Conservation (phyloP, 2,888 invertebrate species). For the Tetrapedia diversipes region DNA sequence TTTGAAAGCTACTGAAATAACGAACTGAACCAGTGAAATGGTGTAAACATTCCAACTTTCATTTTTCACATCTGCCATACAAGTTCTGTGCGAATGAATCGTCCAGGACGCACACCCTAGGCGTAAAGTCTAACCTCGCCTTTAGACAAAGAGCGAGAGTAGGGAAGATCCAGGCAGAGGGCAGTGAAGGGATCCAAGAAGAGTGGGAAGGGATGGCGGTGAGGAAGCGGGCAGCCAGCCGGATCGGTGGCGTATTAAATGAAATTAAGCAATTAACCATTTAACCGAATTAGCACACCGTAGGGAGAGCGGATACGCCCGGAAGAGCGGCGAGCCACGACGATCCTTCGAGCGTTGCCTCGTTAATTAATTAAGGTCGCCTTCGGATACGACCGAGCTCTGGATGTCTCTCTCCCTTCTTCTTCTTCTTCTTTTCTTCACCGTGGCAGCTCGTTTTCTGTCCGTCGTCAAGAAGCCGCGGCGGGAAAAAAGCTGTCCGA, state of each 20-base stretch:
- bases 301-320: constrained; percentile 66
- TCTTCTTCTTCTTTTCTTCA: constrained; percentile 8
- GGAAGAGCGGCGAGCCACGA: constrained; percentile 57
- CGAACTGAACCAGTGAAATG: too few relatives aligned
- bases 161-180: too few relatives aligned
- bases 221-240: constrained; percentile 64
- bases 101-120: too few relatives aligned
- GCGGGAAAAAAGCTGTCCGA: constrained; percentile 59
- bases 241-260: constrained; percentile 77
- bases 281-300: constrained; percentile 80
- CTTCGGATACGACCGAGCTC: constrained; percentile 51
- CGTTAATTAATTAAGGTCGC: constrained; percentile 79
- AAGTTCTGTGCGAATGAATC: too few relatives aligned
- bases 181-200: too few relatives aligned
- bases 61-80: too few relatives aligned
- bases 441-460: constrained; percentile 28
- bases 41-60: too few relatives aligned
- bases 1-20: too few relatives aligned
- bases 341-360: constrained; percentile 69
- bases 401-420: constrained; percentile 28
- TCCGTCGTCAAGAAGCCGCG: constrained; percentile 16
- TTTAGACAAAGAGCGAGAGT: constrained; percentile 5
- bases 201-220: constrained; percentile 22
- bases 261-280: constrained; percentile 81
- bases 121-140: too few relatives aligned